These are phyloP conservation scores for Himalopsyche tibetana DNA, from an alignment of 2,888 invertebrate genomes.

Conservation along the genomic window DNA sequence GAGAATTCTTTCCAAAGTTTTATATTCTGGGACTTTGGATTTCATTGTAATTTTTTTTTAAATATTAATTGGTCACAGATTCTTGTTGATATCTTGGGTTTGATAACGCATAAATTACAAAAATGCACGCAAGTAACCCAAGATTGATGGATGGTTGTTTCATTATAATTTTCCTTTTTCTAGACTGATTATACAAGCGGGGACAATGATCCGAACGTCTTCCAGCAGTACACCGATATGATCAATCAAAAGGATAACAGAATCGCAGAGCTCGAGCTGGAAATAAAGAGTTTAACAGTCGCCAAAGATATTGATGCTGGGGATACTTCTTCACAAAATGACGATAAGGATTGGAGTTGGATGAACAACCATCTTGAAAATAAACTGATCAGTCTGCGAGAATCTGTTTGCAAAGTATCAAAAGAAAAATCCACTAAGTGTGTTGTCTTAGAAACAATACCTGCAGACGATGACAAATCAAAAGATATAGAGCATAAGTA, in stretches of 20 bases:
- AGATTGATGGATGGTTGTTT: no score
- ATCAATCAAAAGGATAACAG: conserved; percentile 72
- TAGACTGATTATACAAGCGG: conserved; percentile 18
- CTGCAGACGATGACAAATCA: neutral
- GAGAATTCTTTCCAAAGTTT: no score
- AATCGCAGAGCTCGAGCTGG: conserved; percentile 76
- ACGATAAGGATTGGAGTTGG: conserved; percentile 69
- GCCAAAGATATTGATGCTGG: conserved; percentile 67
- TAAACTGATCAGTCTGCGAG: conserved; percentile 50
- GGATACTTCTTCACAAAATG: conserved; percentile 69
- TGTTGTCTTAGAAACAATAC: neutral
- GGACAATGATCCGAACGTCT: neutral
- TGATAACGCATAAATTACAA: no score
- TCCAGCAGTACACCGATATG: conserved; percentile 4
- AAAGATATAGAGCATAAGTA: neutral
- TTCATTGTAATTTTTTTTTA: no score
- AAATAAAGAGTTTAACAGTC: conserved; percentile 71
- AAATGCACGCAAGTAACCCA: no score
- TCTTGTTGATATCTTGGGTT: no score
- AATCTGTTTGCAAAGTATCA: conserved; percentile 39
- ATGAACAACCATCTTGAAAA: conserved; percentile 53
- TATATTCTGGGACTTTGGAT: no score
- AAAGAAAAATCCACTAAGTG: neutral
- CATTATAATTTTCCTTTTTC: neutral
- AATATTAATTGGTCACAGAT: no score